Evolutionary conservation across 1,140 invertebrate genomes (phyloP), one percentile per base, ranked within the genome.

Genomic region (Macrobrachium nipponense): DNA sequence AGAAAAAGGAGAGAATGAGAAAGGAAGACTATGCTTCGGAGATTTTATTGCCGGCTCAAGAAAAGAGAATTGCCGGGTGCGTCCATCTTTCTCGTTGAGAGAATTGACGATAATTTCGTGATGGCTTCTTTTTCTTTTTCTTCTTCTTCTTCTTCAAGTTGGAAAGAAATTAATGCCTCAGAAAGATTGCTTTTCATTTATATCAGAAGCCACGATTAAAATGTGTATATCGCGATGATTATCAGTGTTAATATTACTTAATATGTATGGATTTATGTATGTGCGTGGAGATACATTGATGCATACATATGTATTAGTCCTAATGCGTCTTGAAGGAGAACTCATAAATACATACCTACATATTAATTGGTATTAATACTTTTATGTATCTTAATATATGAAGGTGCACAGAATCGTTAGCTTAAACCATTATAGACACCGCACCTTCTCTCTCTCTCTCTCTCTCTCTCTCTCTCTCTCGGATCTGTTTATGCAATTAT

Each of bases 381-480:
- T 44, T 68, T 87, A 58, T 59, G 12, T 64, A 27, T 18, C 15
- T 8, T 27, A 36, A 23, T 58, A 66, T 20, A 27, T 23, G 17
- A 23, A 59, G 5, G 0, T 80, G 0, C 27, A 44, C 12, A 10
- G 27, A 17, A 18, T 77, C 27, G 6, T 18, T 36, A 15, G 3
- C 3, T 27, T 73, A 15, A 20, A 73, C 2, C 27, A n/a, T n/a
- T 3, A 36, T 3, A 73, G 15, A 17, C n/a, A 4, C 61, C n/a
- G n/a, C n/a, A n/a, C n/a, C n/a, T n/a, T n/a, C 60, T 70, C n/a
- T 85, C 44, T 61, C 20, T 84, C 36, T 20, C 43, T 27, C 27
- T 82, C 43, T 82, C 44, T 60, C 59, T 84, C 27, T 44, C 51
- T 27, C 64, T 59, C 59, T 66, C 90, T 89, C 79, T 59, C 5